Percentiles rank a stretch among this genome's conserved stretches.
Conservation (phyloP, 2,888 invertebrate species). For the Tetanocera ferruginea region DNA sequence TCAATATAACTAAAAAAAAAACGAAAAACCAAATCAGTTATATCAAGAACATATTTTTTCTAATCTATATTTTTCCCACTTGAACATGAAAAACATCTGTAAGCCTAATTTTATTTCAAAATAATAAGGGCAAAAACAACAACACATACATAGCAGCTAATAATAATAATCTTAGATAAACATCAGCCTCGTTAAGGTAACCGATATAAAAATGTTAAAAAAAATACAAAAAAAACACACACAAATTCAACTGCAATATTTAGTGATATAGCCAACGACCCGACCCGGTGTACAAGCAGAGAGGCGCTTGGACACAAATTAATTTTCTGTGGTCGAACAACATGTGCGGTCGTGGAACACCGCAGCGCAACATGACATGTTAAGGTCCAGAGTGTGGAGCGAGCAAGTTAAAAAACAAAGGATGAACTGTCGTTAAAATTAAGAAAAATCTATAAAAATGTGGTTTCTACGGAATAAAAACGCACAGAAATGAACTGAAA, state of each 20-base stretch:
- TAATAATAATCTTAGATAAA: constrained; percentile 25
- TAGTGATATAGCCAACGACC: neutral
- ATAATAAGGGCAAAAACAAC: constrained; percentile 10
- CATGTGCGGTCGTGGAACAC: constrained; percentile 36
- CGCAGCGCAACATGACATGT: constrained; percentile 14
- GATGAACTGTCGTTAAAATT: constrained; percentile 35
- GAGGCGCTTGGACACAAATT: constrained; percentile 38
- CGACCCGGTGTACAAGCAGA: neutral
- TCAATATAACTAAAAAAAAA: too few species aligned
- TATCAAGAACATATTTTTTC: too few species aligned
- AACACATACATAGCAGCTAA: constrained; percentile 4
- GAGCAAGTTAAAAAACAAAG: constrained; percentile 16
- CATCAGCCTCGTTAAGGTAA: constrained; percentile 31
- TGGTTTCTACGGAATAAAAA: constrained; percentile 7
- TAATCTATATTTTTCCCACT: too few species aligned
- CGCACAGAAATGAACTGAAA: neutral
- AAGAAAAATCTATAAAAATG: constrained; percentile 36
- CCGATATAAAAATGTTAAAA: neutral
- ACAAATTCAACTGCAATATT: constrained; percentile 15
- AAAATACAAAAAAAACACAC: constrained; percentile 1
- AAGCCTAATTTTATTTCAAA: constrained; percentile 30
- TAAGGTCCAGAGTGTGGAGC: neutral
- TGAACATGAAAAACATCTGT: constrained; percentile 17
- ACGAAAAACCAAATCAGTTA: too few species aligned
- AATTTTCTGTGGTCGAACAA: constrained; percentile 35